Evolutionary conservation across 2,797 vertebrate genomes (phyloP).

Genomic region (Phoeniculus purpureus): DNA sequence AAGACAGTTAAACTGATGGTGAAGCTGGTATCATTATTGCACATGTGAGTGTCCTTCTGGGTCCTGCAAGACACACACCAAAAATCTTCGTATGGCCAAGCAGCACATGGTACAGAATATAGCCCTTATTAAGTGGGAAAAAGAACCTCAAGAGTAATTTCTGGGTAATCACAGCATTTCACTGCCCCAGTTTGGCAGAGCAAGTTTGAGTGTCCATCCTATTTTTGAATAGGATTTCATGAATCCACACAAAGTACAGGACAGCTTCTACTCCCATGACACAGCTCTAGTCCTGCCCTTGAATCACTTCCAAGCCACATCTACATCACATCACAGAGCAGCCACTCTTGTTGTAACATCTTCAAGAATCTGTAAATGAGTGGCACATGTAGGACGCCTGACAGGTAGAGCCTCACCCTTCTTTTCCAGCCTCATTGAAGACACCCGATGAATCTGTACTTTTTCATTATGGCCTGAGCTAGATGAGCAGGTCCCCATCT

Average conservation of each 20-base stretch:
- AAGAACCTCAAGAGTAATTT: background rate
- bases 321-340: background rate
- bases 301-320: background rate
- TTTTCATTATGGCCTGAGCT: rapidly evolving
- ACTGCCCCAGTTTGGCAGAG: background rate
- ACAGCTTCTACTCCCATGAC: background rate
- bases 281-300: background rate
- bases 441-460: background rate
- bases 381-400: background rate
- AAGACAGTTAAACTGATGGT: background rate
- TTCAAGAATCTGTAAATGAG: background rate
- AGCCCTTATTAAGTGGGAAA: background rate
- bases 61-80: background rate
- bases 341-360: background rate
- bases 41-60: background rate
- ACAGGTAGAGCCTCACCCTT: background rate
- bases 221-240: background rate
- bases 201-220: background rate
- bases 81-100: background rate
- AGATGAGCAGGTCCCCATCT: background rate
- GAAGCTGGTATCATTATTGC: background rate
- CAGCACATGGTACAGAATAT: rapidly evolving
- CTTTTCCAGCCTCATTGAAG: background rate
- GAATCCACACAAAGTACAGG: background rate
- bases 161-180: background rate